Evolutionary conservation across 2,797 vertebrate species (phyloP).

Genomic region (Bucorvus abyssinicus): DNA sequence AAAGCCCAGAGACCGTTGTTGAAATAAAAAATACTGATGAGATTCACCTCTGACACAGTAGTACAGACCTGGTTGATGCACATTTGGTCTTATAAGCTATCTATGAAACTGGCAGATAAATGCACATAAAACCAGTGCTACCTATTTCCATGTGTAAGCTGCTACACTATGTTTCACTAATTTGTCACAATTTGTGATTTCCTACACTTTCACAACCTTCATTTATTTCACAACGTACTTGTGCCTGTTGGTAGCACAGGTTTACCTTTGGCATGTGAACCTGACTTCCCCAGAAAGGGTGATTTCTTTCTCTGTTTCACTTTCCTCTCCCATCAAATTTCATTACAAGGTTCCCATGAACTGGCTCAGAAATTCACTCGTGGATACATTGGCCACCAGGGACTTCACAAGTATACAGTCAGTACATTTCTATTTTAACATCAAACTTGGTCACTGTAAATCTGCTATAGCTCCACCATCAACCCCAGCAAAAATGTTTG

Average conservation of each 20-base stretch:
- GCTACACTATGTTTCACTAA: background rate
- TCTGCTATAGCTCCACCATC: background rate
- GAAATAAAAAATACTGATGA: background rate
- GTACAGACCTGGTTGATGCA: rapidly evolving
- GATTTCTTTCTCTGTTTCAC: background rate
- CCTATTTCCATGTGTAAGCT: background rate
- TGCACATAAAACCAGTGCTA: background rate
- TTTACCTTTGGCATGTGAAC: background rate
- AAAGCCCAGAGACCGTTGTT: background rate
- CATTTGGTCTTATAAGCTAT: background rate
- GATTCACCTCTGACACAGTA: background rate
- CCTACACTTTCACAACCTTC: background rate
- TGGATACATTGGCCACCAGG: background rate
- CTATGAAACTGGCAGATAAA: background rate
- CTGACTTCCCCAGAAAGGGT: background rate
- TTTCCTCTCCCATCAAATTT: background rate
- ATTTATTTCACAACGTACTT: background rate
- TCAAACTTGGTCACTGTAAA: background rate
- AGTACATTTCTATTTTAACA: background rate
- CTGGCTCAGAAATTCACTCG: background rate
- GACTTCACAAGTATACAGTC: background rate
- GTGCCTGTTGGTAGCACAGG: background rate
- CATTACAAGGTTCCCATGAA: background rate
- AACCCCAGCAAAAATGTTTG: background rate
- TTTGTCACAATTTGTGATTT: background rate